Evolutionary conservation across 1,140 invertebrate species (phyloP), one percentile per base, ranked within the genome.

Genomic region (Antheraea pernyi): DNA sequence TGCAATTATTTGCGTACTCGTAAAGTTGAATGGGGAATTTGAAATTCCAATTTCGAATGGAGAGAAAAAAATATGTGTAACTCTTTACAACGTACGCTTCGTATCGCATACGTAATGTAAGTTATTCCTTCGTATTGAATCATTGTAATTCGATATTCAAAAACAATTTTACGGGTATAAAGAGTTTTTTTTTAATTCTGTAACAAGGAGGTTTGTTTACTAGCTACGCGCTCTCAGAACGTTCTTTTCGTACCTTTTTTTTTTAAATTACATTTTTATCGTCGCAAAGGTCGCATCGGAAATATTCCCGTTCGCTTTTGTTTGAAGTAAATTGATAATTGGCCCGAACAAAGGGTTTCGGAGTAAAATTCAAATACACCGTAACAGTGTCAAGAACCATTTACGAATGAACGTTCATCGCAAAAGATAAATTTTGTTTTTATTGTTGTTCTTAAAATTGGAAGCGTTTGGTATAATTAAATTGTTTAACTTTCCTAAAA

Each of bases 81-180:
- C 59, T 64, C 68, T 16, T 69, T 69, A 22, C 62, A 60, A 66
- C 16, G 16, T 62, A 53, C 59, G 36, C 48, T 63, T 69, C 64
- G 58, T 39, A 61, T 62, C 64, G 71, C 30, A 62, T 69, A 69
- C 64, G 62, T 36, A 69, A 72, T 22, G 64, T 46, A 72, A 68
- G 69, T 72, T 58, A 67, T 69, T 69, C 53, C 64, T 64, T 48
- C 39, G 59, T 62, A 66, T 62, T 59, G 59, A 69, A 72, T 60
- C 8, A 19, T 65, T 42, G 36, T 39, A 65, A 65, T 65, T 39
- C 63, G 65, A 73, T 79, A 76, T 80, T 79, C 76, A 67, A 74
- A 78, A 77, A 77, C 75, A 80, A 80, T 81, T 30, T 30, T 30
- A 30, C 4, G 22, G 4, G 4, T 30, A 30, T 30, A 42, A 42